Percentiles rank a stretch among this genome's conserved stretches.
Conservation (phyloP, 37 sponge, comb jelly and placozoan genomes). For the Ianthella basta region DNA sequence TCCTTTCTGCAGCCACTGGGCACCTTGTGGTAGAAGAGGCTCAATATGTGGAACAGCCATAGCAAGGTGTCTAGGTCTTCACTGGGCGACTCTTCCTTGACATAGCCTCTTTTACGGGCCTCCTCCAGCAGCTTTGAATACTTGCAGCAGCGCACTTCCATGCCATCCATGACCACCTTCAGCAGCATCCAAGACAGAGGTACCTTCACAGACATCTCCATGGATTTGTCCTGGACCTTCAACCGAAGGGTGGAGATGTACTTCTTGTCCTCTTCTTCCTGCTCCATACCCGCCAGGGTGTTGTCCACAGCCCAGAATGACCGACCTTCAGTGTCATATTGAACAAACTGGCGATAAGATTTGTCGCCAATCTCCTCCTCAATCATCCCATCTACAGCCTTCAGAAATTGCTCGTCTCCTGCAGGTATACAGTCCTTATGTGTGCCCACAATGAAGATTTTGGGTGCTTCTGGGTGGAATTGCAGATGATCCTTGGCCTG, state of each 20-base stretch:
- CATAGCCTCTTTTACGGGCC: too few species aligned
- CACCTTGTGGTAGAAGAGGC: too few species aligned
- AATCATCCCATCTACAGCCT: too few species aligned
- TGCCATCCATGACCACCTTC: background rate
- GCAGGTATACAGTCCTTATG: background rate
- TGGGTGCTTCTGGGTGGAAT: background rate
- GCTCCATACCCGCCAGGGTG: conserved; percentile 8
- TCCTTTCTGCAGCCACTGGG: too few species aligned
- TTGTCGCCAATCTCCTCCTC: background rate
- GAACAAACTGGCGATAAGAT: background rate
- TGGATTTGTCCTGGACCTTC: background rate
- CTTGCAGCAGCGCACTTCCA: too few species aligned
- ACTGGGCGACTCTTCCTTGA: too few species aligned
- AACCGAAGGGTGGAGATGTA: background rate
- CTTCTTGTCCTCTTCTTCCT: background rate
- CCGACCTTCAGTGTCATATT: conserved; percentile 1
- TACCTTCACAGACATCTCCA: background rate
- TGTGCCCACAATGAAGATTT: conserved; percentile 6
- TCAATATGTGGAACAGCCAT: too few species aligned
- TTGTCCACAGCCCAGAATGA: conserved; percentile 27
- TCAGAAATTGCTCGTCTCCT: background rate
- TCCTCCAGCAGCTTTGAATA: too few species aligned
- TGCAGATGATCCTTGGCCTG: background rate
- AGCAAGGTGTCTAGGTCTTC: too few species aligned
- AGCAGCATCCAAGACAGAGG: background rate